Base-by-base conservation (phyloP, 1,140 invertebrate genomes). In the Bombus waltoni region DNA sequence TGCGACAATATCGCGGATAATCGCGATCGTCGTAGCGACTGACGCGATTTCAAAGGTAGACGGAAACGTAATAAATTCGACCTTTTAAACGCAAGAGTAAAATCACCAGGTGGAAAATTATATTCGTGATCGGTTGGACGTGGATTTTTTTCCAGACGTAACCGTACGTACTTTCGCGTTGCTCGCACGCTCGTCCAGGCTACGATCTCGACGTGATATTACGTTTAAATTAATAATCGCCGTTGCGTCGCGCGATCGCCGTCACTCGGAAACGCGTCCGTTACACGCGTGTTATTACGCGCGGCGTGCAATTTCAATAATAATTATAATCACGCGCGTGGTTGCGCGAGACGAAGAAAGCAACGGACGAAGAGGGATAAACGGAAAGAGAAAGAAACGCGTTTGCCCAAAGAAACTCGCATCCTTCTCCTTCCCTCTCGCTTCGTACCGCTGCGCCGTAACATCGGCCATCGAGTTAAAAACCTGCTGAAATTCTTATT, bases 221-320 rank as follows among this genome's bases (percentile, higher is more conserved):
- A 83, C 73, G 44, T 83, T 83, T 83, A 83, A 83, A 83, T 83
- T 83, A 83, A 83, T 83, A 83, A 83, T 76, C 73, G 62, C 81
- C 62, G 73, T 83, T 83, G 81, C 81, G 81, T 77, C 74, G 81
- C 59, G 73, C 77, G 81, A 83, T 83, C 53, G 81, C 81, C 81
- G 81, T 68, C 81, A 77, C 59, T 83, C 73, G 81, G 73, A 76
- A 77, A 83, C 73, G 73, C 73, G 81, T 83, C 81, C 73, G 81
- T 77, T 83, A 83, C 81, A 76, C 28, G 81, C 81, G 81, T 83
- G 73, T 83, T 83, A 83, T 83, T 83, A 83, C 71, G 44, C 28
- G 11, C 73, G 35, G 74, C 81, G 73, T 83, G 81, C 71, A 83
- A 83, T 83, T 83, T 83, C 81, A 83, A 83, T 83, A 83, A 83